These are phyloP conservation scores for Diphyllodes magnificus DNA, from an alignment of 2,113 vertebrate species.

Conservation along the genomic window DNA sequence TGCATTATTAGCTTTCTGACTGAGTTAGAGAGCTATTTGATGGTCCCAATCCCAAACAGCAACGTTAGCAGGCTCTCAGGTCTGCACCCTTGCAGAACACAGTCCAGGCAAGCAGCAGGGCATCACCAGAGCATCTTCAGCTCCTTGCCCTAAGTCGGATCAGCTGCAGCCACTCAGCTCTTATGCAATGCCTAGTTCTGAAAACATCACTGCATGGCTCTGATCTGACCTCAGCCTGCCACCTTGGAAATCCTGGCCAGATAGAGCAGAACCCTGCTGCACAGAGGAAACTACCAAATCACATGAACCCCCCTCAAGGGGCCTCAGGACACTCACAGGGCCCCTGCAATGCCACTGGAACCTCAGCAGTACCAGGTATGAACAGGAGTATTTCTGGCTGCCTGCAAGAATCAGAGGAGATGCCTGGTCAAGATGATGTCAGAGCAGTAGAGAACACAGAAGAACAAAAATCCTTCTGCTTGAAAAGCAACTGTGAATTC, in stretches of 20 bases:
- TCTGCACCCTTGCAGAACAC: neutral
- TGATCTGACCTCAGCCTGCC: neutral
- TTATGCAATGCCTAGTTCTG: neutral
- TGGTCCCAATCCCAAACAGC: neutral
- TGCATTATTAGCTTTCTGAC: neutral
- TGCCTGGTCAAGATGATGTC: neutral
- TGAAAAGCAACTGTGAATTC: neutral
- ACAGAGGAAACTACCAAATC: neutral
- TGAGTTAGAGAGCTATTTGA: neutral
- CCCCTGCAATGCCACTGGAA: rapidly evolving
- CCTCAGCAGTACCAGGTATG: neutral
- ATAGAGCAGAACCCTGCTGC: neutral
- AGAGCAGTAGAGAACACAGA: neutral
- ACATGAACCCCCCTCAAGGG: neutral
- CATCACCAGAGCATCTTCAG: neutral
- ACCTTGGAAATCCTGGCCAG: neutral
- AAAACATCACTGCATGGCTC: neutral
- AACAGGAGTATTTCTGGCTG: neutral
- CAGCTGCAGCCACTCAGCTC: neutral
- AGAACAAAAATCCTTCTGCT: neutral
- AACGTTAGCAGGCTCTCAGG: neutral
- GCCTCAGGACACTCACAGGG: neutral
- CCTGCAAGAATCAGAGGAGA: neutral
- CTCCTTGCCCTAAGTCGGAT: neutral
- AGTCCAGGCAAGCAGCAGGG: neutral